Evolutionary conservation across 2,888 invertebrate species (phyloP), one percentile per base, ranked within the genome.

Genomic region (Petrolisthes cinctipes): DNA sequence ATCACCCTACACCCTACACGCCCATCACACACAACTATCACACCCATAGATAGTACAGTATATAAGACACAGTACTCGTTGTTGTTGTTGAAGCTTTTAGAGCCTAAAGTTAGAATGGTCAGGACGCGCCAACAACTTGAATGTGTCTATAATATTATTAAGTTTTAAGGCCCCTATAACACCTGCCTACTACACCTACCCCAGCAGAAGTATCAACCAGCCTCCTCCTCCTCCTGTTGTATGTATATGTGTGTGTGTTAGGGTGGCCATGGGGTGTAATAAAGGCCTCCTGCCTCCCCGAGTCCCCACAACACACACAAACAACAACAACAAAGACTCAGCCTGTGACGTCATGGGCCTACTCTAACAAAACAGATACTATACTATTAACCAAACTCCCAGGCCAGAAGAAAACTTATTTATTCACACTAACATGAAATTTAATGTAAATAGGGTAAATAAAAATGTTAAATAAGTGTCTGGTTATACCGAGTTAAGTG

Each of bases 301-400:
- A 9, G 54, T 81, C 57, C 54, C n/a, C 37, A 37, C 37, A 37
- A n/a, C 82, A 53, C 71, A 68, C 85, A 79, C 85, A 20, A 79
- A 85, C 23, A 66, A 84, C 83, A 75, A 81, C 71, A 80, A 86
- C 86, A 86, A 86, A 82, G 82, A 82, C 75, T 23, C 80, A 76
- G 86, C 86, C 86, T 83, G 83, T 86, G 83, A 86, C 86, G 86
- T 86, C 86, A 86, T 86, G 86, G 86, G 86, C 86, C 86, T 86
- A 78, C 56, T 53, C 80, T 57, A 37, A 37, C 86, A 86, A 83
- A 7, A n/a, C 20, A 86, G 53, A 82, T 75, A 7, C 86, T 86
- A 20, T 76, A 75, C 82, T 82, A 14, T 9, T 3, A 7, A 37
- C 7, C 11, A n/a, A 7, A 20, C 51, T 51, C n/a, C 4, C 9